phyloP scores from a whole-genome alignment of 2,888 invertebrate genomes.

The Monoplex corrugatus region DNA sequence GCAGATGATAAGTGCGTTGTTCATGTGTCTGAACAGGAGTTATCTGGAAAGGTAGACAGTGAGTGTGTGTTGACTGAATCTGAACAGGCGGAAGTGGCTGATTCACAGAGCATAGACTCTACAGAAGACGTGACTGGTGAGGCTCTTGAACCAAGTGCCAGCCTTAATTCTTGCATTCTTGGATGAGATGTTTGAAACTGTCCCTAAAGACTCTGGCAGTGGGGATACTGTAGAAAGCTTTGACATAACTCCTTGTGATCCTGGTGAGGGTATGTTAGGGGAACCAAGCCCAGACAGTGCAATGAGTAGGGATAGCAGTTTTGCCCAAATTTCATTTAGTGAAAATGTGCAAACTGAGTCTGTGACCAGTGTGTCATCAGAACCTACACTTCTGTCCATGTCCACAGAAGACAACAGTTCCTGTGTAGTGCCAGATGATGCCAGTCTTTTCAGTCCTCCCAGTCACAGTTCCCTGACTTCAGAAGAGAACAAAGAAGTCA shows the following conservation, averaged over 20 bases:
- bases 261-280: neutral
- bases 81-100: neutral
- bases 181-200: slow-evolving; percentile 26
- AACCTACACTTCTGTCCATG: slow-evolving; percentile 37
- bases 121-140: neutral
- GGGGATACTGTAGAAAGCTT: slow-evolving; percentile 6
- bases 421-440: neutral
- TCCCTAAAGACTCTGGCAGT: slow-evolving; percentile 28
- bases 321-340: neutral
- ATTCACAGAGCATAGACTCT: neutral
- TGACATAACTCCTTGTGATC: neutral
- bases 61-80: neutral
- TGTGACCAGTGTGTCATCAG: slow-evolving; percentile 40
- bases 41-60: neutral
- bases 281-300: slow-evolving; percentile 9
- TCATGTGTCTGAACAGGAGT: neutral
- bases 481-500: slow-evolving; percentile 25
- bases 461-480: slow-evolving; percentile 29
- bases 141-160: neutral
- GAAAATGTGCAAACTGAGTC: slow-evolving; percentile 34
- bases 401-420: slow-evolving; percentile 35
- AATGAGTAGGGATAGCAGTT: slow-evolving; percentile 34
- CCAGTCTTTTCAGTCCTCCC: slow-evolving; percentile 31
- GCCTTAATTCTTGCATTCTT: neutral
- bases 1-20: neutral